Percentiles rank a stretch among this genome's conserved stretches.
Conservation (phyloP, 2,113 vertebrate species). For the Equus quagga region DNA sequence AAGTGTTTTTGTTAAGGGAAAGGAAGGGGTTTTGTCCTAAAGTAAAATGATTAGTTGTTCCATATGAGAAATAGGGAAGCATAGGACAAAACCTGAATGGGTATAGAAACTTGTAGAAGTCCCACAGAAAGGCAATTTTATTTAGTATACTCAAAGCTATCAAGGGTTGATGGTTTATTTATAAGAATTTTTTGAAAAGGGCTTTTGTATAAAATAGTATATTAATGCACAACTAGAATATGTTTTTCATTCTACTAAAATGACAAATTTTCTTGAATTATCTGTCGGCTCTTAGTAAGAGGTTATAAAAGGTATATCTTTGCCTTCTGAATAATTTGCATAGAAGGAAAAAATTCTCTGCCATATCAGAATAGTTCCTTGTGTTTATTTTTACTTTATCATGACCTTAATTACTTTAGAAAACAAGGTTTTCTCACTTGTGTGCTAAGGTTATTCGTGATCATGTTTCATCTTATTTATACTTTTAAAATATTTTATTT, state of each 20-base stretch:
- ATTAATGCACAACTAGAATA: neutral
- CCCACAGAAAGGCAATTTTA: neutral
- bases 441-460: neutral
- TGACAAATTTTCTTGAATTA: neutral
- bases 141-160: neutral
- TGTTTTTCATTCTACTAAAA: neutral
- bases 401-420: neutral
- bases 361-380: neutral
- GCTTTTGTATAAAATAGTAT: neutral
- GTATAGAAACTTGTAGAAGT: neutral
- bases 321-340: neutral
- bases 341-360: neutral
- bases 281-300: neutral
- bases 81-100: neutral
- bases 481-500: neutral
- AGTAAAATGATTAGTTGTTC: neutral
- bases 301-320: neutral
- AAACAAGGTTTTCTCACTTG: neutral
- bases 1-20: neutral
- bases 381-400: neutral
- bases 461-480: neutral
- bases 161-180: neutral
- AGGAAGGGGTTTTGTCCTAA: neutral
- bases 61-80: neutral
- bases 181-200: neutral